Percentiles rank a stretch among this genome's conserved stretches.
These are phyloP conservation scores for Arion vulgaris DNA, from an alignment of 1,140 invertebrate genomes.

Conservation along the genomic window DNA sequence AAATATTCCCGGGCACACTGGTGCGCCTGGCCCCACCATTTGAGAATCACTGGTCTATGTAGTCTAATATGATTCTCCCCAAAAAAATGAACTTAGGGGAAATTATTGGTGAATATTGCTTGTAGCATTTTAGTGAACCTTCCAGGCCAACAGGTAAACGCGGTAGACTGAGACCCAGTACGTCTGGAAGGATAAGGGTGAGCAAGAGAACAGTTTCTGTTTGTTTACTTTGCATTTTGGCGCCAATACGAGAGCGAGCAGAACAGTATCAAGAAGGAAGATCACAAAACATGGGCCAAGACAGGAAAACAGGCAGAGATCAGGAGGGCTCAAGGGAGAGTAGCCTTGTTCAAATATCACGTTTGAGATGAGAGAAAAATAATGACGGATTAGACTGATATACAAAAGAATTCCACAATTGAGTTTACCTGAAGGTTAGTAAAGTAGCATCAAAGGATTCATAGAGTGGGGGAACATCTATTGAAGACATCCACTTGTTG, in stretches of 20 bases:
- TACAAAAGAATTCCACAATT: too few relatives aligned
- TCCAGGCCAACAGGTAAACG: background rate
- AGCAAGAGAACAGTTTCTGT: background rate
- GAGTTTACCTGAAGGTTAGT: too few relatives aligned
- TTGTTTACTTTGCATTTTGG: slow-evolving; percentile 5
- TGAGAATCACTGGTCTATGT: too few relatives aligned
- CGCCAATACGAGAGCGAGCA: background rate
- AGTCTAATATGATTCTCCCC: too few relatives aligned
- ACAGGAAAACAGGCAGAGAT: background rate
- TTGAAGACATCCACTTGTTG: too few relatives aligned
- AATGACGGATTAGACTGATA: too few relatives aligned
- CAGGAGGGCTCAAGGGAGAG: background rate
- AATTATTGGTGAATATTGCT: background rate
- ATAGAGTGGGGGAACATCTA: too few relatives aligned
- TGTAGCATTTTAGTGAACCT: background rate
- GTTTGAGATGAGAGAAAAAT: background rate
- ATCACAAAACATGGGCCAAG: background rate
- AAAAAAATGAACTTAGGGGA: background rate
- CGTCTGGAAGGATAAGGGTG: background rate
- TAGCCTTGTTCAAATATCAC: background rate
- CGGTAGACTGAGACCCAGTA: background rate
- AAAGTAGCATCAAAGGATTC: too few relatives aligned
- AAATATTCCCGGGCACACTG: too few relatives aligned
- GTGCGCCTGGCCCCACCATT: too few relatives aligned
- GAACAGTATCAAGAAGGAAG: background rate